A percentile compares a stretch with the other conserved stretches of the same genome.
Conservation (phyloP, 2,888 invertebrate species). For the Cheilosia scutellata region DNA sequence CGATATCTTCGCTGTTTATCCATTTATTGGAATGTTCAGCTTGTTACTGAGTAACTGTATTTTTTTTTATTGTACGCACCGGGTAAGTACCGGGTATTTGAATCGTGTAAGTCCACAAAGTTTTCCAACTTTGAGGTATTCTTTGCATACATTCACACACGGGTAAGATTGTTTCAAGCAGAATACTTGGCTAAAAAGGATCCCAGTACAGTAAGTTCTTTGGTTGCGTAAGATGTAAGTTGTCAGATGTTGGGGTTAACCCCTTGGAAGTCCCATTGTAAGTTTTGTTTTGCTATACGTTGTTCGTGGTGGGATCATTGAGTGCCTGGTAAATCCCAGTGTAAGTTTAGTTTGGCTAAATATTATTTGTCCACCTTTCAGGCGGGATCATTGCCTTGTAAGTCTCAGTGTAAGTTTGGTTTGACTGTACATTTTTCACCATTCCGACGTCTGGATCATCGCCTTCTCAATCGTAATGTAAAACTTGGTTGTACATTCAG, state of each 20-base stretch:
- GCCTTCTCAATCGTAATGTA: not conserved
- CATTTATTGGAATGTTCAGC: too few species aligned
- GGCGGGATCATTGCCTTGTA: slow-evolving; percentile 9
- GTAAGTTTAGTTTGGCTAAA: slow-evolving; percentile 5
- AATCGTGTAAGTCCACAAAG: not conserved
- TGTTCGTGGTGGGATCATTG: slow-evolving; percentile 1
- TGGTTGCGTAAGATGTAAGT: slow-evolving; percentile 8
- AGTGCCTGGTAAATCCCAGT: not conserved
- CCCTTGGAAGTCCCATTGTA: not conserved
- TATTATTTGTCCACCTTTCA: not conserved
- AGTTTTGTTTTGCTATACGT: not conserved
- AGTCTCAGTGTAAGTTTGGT: slow-evolving; percentile 4
- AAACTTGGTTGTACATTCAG: slow-evolving; percentile 16
- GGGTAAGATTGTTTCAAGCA: slow-evolving; percentile 8
- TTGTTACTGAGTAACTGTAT: too few species aligned
- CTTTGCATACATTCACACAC: not conserved
- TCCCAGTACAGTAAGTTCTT: slow-evolving; percentile 49
- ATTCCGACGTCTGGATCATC: not conserved
- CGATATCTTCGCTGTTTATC: too few species aligned
- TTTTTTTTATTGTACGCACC: not conserved
- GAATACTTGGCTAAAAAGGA: slow-evolving; percentile 22
- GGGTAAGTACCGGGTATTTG: slow-evolving; percentile 6
- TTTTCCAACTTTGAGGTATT: not conserved
- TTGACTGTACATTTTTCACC: not conserved
- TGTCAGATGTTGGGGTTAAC: not conserved